Conservation (phyloP, 2,113 vertebrate genomes). For the Phylloscopus whistleri region DNA sequence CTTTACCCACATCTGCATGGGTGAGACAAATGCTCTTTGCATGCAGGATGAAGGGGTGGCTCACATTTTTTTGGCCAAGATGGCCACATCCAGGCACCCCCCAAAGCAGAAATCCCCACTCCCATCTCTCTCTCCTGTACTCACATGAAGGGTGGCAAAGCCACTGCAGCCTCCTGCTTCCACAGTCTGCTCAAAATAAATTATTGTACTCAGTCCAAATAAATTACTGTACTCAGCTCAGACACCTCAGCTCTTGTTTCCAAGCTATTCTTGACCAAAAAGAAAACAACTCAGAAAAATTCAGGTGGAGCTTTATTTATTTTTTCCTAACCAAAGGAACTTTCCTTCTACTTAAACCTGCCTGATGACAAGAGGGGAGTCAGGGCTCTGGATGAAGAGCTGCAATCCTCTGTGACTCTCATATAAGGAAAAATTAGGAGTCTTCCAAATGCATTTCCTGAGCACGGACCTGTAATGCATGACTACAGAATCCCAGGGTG, state of each 20-base stretch:
- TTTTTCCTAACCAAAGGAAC: neutral
- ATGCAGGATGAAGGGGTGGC: accelerated
- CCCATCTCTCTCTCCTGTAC: neutral
- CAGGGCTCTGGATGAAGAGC: neutral
- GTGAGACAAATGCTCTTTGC: neutral
- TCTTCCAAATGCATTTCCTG: neutral
- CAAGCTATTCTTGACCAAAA: neutral
- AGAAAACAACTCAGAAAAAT: neutral
- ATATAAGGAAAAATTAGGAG: neutral
- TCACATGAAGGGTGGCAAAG: neutral
- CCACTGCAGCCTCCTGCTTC: neutral
- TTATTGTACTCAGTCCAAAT: neutral
- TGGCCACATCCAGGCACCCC: neutral
- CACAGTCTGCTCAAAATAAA: neutral
- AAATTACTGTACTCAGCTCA: neutral
- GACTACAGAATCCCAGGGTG: neutral
- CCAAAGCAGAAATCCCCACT: neutral
- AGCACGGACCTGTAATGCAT: neutral
- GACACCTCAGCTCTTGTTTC: neutral
- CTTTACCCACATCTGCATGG: accelerated
- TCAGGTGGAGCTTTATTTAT: neutral
- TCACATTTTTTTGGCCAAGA: neutral
- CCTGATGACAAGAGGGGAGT: neutral
- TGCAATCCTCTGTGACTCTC: neutral
- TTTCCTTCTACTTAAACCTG: neutral